phyloP scores from a whole-genome alignment of 2,888 invertebrate species.

The Pyrrhia umbra region DNA sequence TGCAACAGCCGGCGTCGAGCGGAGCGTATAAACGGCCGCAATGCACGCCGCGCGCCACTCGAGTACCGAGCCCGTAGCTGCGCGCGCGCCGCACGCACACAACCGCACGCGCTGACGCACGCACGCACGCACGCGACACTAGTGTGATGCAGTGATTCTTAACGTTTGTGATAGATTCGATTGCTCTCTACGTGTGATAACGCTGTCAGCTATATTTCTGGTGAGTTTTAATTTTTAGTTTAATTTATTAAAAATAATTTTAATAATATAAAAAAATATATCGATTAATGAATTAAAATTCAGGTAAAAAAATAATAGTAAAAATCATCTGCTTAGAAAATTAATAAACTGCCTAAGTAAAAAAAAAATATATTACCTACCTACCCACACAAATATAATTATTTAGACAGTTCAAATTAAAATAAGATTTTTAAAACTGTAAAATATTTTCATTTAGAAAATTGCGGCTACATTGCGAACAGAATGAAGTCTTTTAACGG shows the following conservation, averaged over 20 bases:
- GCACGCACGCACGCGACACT: constrained; percentile 57
- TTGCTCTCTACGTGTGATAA: constrained; percentile 54
- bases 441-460: too few species aligned
- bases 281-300: too few species aligned
- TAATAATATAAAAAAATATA: neutral
- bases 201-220: constrained; percentile 67
- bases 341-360: too few species aligned
- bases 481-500: too few species aligned
- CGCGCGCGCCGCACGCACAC: constrained; percentile 73
- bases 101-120: constrained; percentile 71
- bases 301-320: too few species aligned
- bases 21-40: constrained; percentile 81
- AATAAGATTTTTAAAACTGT: too few species aligned
- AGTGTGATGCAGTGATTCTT: constrained; percentile 67
- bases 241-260: constrained; percentile 3
- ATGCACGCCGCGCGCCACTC: constrained; percentile 78
- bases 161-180: constrained; percentile 56
- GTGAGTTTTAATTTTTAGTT: constrained; percentile 57
- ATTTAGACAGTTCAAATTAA: too few species aligned
- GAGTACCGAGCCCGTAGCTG: constrained; percentile 74
- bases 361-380: too few species aligned
- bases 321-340: neutral
- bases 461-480: too few species aligned
- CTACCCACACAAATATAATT: too few species aligned
- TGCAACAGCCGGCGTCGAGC: constrained; percentile 75